These are phyloP conservation scores for Aethes cnicana DNA, from an alignment of 2,888 invertebrate genomes.

Conservation along the genomic window DNA sequence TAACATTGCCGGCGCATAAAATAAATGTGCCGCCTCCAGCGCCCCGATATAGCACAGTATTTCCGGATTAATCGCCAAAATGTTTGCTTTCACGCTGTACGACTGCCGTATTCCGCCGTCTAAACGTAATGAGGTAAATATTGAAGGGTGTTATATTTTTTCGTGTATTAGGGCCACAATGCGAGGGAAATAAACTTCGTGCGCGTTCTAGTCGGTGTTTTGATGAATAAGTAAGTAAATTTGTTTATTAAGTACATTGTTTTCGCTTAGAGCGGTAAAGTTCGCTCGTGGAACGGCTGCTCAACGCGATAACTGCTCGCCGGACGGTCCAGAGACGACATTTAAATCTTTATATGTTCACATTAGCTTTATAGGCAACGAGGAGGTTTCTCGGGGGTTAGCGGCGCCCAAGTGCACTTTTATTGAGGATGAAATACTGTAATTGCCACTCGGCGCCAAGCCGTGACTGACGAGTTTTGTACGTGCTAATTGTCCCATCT, in stretches of 20 bases:
- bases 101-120: conserved; percentile 56
- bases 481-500: conserved; percentile 70
- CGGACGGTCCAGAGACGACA: conserved; percentile 51
- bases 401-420: conserved; percentile 76
- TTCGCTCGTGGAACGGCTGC: neutral
- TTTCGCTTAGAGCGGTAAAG: neutral
- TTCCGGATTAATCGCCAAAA: conserved; percentile 77
- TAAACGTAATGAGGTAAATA: conserved; percentile 63
- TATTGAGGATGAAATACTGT: conserved; percentile 77
- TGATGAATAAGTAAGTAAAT: conserved; percentile 19
- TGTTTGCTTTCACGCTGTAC: conserved; percentile 73
- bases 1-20: conserved; percentile 81
- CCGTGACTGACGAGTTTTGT: conserved; percentile 70
- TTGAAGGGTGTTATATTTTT: conserved; percentile 51
- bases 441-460: conserved; percentile 73
- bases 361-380: conserved; percentile 74
- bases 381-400: conserved; percentile 65
- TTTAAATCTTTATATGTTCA: conserved; percentile 77
- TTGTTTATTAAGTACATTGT: conserved; percentile 1
- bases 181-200: conserved; percentile 22
- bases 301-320: conserved; percentile 34
- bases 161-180: conserved; percentile 29
- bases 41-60: conserved; percentile 69
- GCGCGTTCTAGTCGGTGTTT: conserved; percentile 6
- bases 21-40: conserved; percentile 79